A percentile compares a stretch with the other conserved stretches of the same genome.
phyloP scores from a whole-genome alignment of 2,797 vertebrate species.

The Mycteria americana region DNA sequence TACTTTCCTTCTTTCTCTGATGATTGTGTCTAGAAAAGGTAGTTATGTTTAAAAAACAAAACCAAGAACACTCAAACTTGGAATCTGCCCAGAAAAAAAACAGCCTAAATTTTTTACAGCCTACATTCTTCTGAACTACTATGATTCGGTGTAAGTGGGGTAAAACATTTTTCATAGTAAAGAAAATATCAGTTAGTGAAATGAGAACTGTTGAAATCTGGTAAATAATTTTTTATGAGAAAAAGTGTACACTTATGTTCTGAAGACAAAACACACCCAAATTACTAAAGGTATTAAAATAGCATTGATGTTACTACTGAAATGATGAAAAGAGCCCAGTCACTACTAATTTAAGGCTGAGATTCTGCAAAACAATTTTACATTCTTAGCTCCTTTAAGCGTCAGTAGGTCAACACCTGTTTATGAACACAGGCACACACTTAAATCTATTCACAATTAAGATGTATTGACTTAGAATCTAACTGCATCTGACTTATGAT shows the following conservation, averaged over 20 bases:
- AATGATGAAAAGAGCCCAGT: not conserved
- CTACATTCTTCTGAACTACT: not conserved
- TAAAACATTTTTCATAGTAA: not conserved
- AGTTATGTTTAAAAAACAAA: not conserved
- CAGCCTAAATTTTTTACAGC: not conserved
- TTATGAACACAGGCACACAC: not conserved
- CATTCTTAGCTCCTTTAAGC: not conserved
- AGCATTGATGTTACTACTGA: not conserved
- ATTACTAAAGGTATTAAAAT: not conserved
- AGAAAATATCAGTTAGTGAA: not conserved
- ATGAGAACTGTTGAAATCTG: not conserved
- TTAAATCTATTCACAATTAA: not conserved
- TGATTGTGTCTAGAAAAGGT: not conserved
- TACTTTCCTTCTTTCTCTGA: not conserved
- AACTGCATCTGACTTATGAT: not conserved
- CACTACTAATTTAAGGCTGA: not conserved
- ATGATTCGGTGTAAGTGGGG: not conserved
- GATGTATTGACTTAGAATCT: not conserved
- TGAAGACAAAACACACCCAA: not conserved
- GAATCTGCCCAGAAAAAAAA: not conserved
- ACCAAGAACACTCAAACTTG: not conserved
- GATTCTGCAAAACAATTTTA: not conserved
- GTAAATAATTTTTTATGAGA: not conserved
- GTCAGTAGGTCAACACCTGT: not conserved
- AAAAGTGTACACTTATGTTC: not conserved